phyloP scores from a whole-genome alignment of 2,888 invertebrate species.

The Diloba caeruleocephala region DNA sequence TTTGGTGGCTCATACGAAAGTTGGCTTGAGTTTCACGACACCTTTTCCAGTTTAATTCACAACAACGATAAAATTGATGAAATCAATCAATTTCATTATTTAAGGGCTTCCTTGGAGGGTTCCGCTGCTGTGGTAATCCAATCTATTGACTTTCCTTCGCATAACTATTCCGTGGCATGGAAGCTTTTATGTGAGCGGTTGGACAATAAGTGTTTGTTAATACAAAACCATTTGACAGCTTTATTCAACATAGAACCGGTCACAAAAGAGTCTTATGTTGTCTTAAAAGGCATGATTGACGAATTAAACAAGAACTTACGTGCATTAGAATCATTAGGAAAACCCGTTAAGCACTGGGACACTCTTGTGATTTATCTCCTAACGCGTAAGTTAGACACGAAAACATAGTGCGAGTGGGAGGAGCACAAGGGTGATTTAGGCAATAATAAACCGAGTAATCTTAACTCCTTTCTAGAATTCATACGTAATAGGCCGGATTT shows the following conservation, averaged over 20 bases:
- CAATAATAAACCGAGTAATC: conserved; percentile 11
- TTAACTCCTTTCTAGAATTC: not conserved
- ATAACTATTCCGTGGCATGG: conserved; percentile 47
- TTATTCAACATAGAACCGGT: conserved; percentile 45
- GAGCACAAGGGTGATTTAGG: conserved; percentile 38
- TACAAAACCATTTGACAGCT: conserved; percentile 46
- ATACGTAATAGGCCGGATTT: too few relatives aligned
- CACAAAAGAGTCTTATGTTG: conserved; percentile 40
- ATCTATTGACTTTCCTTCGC: conserved; percentile 37
- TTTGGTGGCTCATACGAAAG: conserved; percentile 35
- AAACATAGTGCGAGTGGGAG: conserved; percentile 51
- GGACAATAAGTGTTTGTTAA: conserved; percentile 43
- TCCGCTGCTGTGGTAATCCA: conserved; percentile 43
- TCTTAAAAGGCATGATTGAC: conserved; percentile 17
- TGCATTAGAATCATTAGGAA: too few relatives aligned
- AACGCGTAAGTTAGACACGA: conserved; percentile 44
- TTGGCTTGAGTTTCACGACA: too few relatives aligned
- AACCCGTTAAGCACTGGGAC: too few relatives aligned
- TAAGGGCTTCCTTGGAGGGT: conserved; percentile 14
- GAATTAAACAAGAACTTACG: too few relatives aligned
- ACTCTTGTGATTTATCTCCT: conserved; percentile 45
- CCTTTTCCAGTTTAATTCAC: conserved; percentile 17
- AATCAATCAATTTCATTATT: too few relatives aligned
- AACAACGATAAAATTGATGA: too few relatives aligned
- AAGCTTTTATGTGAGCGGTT: conserved; percentile 44